Evolutionary conservation across 2,113 vertebrate species (phyloP), one percentile per base, ranked within the genome.

Genomic region (Sterna hirundo): DNA sequence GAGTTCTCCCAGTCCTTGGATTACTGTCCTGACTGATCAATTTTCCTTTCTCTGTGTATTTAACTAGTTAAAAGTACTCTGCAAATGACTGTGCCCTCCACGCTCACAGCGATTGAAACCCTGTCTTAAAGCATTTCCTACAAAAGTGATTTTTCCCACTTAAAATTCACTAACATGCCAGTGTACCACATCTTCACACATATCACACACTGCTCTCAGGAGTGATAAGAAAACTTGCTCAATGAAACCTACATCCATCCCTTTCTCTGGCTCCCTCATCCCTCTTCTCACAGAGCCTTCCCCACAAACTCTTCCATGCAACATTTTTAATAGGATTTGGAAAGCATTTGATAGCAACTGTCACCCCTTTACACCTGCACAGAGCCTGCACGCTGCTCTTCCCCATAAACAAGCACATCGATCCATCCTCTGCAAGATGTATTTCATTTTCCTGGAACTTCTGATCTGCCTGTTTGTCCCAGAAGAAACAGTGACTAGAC

Each of bases 371-470:
- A 21, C 36, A 51, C 76, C 83, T 88, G 72, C 60, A 55, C 57
- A 51, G 69, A 32, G 78, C 15, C 84, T 4, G 2, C 26, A 18
- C 65, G 42, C 76, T 49, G 76, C 93, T 89, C 65, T 81, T 79
- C 49, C 65, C 74, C 51, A 74, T 29, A 40, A 65, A 68, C 0
- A 1, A 74, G 49, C 54, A 65, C 65, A 94, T 91, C 3, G 0
- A 94, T 94, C 89, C 9, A 8, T 18, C 32, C 80, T 85, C 80
- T 82, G 62, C 54, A 61, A 86, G 30, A 87, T 30, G 20, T 25
- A 77, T 90, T 95, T 94, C 20, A 83, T 95, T 90, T 54, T 29
- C 55, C 51, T 55, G 62, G 64, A 89, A 86, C 54, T 85, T 83
- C 78, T 89, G 74, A 72, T 75, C 89, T 69, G 66, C 89, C 21